phyloP scores from a whole-genome alignment of 2,888 invertebrate genomes.

The Erebia aethiops region DNA sequence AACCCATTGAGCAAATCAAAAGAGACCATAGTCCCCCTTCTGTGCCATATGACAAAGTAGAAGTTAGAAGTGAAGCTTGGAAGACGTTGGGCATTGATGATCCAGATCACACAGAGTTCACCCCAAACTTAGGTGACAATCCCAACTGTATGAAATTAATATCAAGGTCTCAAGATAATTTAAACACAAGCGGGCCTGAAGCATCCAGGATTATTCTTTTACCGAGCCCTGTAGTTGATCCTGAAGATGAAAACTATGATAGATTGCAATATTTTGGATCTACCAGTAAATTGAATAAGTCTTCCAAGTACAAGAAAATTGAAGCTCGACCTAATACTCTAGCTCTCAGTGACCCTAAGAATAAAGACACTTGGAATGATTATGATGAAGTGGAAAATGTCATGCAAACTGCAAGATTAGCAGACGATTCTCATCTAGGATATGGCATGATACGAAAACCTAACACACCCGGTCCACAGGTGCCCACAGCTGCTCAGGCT shows the following conservation, averaged over 20 bases:
- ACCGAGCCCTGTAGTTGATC: constrained; percentile 74
- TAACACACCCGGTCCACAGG: constrained; percentile 80
- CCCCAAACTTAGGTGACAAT: constrained; percentile 73
- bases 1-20: constrained; percentile 76
- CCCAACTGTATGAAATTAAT: constrained; percentile 77
- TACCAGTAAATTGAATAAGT: constrained; percentile 86
- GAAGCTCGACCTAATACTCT: constrained; percentile 84
- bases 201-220: constrained; percentile 82
- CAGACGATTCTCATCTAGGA: constrained; percentile 91
- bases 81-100: constrained; percentile 89
- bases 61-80: constrained; percentile 91
- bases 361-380: constrained; percentile 85
- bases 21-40: constrained; percentile 71
- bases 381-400: constrained; percentile 89
- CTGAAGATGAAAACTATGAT: constrained; percentile 87
- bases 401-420: constrained; percentile 87
- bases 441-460: constrained; percentile 90
- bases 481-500: constrained; percentile 77
- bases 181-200: constrained; percentile 73
- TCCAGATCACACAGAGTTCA: constrained; percentile 87
- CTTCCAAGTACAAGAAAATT: constrained; percentile 87
- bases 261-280: constrained; percentile 91
- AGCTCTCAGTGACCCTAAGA: constrained; percentile 68
- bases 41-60: constrained; percentile 88
- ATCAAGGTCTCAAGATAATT: constrained; percentile 78